Evolutionary conservation across 2,888 invertebrate species (phyloP).

Genomic region (Aphidoletes aphidimyza): DNA sequence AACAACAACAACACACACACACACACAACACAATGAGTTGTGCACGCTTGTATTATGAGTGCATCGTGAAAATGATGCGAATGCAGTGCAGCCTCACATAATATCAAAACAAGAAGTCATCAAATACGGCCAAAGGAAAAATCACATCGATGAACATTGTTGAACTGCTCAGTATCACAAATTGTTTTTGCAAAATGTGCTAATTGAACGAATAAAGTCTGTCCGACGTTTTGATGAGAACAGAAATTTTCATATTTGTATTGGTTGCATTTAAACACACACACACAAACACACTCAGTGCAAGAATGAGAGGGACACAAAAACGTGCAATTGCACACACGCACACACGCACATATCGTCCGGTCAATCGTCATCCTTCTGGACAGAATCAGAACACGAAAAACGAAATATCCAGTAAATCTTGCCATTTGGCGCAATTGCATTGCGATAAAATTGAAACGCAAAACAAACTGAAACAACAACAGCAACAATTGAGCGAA

Average conservation of each 20-base stretch:
- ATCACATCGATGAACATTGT: conserved; percentile 1
- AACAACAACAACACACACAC: too few relatives aligned
- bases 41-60: too few relatives aligned
- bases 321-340: background rate
- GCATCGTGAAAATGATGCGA: background rate
- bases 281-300: background rate
- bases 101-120: background rate
- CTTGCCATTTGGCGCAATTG: background rate
- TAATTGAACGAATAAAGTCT: conserved; percentile 51
- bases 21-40: too few relatives aligned
- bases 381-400: conserved; percentile 4
- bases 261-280: background rate
- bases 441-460: background rate
- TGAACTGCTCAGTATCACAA: background rate
- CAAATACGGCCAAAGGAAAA: background rate
- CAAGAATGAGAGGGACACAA: background rate
- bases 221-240: conserved; percentile 17
- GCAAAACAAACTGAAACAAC: background rate
- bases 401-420: background rate
- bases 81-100: background rate
- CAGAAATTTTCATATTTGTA: background rate
- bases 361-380: background rate
- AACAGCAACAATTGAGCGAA: background rate
- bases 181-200: conserved; percentile 42
- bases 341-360: background rate